Conservation (phyloP, 2,888 invertebrate species). For the Ypsolopha scabrella region DNA sequence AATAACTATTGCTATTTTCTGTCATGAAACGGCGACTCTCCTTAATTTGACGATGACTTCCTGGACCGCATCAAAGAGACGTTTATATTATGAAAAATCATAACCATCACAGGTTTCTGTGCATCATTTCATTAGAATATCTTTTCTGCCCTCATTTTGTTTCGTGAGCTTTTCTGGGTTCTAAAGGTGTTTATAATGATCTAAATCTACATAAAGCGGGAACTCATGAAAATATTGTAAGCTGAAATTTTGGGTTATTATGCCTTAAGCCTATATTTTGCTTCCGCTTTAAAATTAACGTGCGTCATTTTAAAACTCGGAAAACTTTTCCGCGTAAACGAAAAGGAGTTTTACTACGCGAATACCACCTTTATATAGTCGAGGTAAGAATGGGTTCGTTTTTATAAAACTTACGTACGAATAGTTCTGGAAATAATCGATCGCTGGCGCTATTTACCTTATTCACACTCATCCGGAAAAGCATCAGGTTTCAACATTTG, state of each 20-base stretch:
- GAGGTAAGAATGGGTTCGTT: no score
- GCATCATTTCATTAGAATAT: neutral
- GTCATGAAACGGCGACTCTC: no score
- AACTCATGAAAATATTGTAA: no score
- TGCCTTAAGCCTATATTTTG: conserved; percentile 7
- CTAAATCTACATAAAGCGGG: no score
- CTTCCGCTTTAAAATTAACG: conserved; percentile 8
- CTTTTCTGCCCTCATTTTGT: neutral
- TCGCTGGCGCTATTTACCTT: conserved; percentile 13
- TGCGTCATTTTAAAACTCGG: no score
- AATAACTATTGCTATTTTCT: no score
- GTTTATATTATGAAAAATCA: neutral
- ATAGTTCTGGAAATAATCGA: conserved; percentile 12
- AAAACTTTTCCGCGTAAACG: no score
- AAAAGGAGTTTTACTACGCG: no score
- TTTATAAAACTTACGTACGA: conserved; percentile 6
- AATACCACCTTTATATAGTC: no score
- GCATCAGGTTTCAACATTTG: conserved; percentile 9
- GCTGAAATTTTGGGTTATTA: neutral
- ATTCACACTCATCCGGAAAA: conserved; percentile 7
- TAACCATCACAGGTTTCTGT: neutral
- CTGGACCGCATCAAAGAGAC: neutral
- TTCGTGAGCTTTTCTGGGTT: no score
- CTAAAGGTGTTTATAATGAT: no score
- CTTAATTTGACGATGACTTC: neutral